Conservation (phyloP, 64 coral and sea anemone species). For the Trachythela sp. region DNA sequence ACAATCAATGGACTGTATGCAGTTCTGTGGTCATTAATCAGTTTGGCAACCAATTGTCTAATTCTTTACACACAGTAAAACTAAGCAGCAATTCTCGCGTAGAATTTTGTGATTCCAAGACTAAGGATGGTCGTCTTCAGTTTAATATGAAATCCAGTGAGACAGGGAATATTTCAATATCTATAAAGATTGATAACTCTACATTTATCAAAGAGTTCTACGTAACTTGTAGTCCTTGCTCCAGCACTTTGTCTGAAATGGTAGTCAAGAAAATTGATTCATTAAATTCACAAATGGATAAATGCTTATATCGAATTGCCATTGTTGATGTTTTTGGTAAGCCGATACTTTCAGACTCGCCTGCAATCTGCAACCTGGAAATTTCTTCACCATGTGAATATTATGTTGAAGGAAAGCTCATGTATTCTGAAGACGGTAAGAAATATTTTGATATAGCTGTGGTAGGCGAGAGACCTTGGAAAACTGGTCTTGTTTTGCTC, state of each 20-base stretch:
- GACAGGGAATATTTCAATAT: neutral
- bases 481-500: neutral
- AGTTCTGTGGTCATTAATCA: neutral
- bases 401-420: neutral
- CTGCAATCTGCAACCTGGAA: neutral
- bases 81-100: neutral
- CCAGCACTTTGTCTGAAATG: neutral
- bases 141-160: neutral
- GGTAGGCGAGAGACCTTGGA: neutral
- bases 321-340: conserved; percentile 5
- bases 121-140: neutral
- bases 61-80: neutral
- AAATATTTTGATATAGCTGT: neutral
- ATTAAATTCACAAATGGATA: neutral
- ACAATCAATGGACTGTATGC: neutral
- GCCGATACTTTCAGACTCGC: neutral
- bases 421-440: neutral
- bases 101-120: neutral
- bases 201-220: neutral
- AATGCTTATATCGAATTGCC: neutral
- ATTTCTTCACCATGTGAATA: neutral
- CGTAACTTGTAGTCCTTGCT: neutral
- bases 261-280: neutral
- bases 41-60: neutral
- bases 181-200: neutral